A percentile compares a stretch with the other conserved stretches of the same genome.
phyloP scores from a whole-genome alignment of 2,113 vertebrate genomes.

The Egretta garzetta region DNA sequence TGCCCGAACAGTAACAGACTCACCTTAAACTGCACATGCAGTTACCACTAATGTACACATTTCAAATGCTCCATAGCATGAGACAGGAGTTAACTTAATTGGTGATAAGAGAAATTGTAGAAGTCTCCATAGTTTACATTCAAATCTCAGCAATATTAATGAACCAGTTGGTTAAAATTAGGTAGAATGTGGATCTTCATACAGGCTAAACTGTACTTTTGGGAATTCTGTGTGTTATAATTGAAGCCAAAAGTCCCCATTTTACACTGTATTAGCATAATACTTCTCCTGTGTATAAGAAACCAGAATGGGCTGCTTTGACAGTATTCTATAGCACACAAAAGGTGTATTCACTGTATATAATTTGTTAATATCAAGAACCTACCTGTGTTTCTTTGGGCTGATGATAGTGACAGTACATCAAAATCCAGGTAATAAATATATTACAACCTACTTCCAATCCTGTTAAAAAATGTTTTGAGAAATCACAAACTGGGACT shows the following conservation, averaged over 20 bases:
- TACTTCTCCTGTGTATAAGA: background rate
- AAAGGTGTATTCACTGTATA: background rate
- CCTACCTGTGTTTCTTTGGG: background rate
- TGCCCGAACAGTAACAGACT: background rate
- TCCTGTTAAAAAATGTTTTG: background rate
- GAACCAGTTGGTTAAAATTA: background rate
- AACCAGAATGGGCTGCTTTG: background rate
- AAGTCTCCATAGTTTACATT: background rate
- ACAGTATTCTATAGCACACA: background rate
- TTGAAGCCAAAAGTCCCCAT: background rate
- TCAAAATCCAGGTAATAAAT: background rate
- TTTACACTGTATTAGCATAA: background rate
- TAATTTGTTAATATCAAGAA: background rate
- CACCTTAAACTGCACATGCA: background rate
- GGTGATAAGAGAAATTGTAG: constrained; percentile 4
- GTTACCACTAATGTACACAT: background rate
- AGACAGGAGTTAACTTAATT: constrained; percentile 14
- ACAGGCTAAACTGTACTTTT: background rate
- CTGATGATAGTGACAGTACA: background rate
- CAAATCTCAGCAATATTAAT: background rate
- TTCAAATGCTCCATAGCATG: background rate
- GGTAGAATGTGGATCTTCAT: background rate
- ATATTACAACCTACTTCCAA: background rate
- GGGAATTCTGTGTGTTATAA: background rate
- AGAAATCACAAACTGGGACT: background rate